phyloP scores from a whole-genome alignment of 1,140 invertebrate genomes.

The Magallana gigas region DNA sequence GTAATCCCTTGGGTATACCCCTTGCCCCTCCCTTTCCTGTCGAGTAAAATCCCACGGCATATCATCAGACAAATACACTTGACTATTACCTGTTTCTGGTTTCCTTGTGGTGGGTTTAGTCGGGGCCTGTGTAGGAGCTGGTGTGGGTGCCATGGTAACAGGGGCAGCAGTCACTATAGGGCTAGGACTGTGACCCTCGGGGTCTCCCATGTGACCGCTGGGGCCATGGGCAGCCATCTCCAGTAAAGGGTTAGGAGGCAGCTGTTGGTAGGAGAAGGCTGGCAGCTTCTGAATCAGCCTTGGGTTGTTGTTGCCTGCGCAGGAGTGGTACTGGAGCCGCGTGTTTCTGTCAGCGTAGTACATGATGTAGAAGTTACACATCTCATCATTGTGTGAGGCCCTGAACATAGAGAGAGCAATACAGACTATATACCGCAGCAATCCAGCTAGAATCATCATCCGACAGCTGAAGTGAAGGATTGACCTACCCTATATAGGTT shows the following conservation, averaged over 20 bases:
- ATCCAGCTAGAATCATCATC: neutral
- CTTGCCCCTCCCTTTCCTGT: conserved; percentile 30
- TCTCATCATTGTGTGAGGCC: conserved; percentile 95
- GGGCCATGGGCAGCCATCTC: conserved; percentile 78
- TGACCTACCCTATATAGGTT: conserved; percentile 89
- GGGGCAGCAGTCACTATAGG: conserved; percentile 41
- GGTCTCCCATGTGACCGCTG: conserved; percentile 61
- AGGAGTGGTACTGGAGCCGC: conserved; percentile 56
- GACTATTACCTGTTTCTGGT: conserved; percentile 41
- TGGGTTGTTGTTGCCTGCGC: conserved; percentile 63
- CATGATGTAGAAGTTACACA: conserved; percentile 99
- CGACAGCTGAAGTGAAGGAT: too few species aligned
- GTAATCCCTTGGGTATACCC: conserved; percentile 54
- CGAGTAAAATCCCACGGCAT: neutral
- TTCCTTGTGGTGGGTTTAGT: neutral
- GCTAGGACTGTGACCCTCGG: conserved; percentile 42
- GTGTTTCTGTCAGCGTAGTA: conserved; percentile 91
- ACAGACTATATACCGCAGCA: neutral
- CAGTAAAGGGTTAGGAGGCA: conserved; percentile 79
- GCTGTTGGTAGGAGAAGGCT: conserved; percentile 74
- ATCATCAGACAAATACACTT: neutral
- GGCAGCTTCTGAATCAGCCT: conserved; percentile 70
- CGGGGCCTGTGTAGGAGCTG: neutral
- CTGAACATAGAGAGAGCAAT: conserved; percentile 78
- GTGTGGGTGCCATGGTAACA: conserved; percentile 4